These are phyloP conservation scores for Unio pictorum DNA, from an alignment of 2,888 invertebrate species.

Conservation along the genomic window DNA sequence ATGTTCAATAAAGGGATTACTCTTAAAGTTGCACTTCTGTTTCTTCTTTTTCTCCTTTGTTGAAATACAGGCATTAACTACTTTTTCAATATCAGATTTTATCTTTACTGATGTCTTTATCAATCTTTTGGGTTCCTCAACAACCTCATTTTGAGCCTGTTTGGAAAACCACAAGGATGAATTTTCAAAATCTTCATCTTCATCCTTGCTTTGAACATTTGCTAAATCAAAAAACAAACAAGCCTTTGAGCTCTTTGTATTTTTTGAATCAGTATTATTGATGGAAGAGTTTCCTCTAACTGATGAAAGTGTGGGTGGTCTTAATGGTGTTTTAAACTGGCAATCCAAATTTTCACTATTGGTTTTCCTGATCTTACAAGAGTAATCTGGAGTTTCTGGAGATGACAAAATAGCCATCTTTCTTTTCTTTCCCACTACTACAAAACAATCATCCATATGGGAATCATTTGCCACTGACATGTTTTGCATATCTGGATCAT, in stretches of 20 bases:
- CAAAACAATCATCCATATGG: slow-evolving; percentile 44
- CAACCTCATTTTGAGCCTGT: slow-evolving; percentile 19
- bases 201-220: slow-evolving; percentile 14
- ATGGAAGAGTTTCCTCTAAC: not conserved
- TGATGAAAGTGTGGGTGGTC: slow-evolving; percentile 1
- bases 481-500: not conserved
- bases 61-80: not conserved
- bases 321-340: slow-evolving; percentile 11
- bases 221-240: slow-evolving; percentile 10
- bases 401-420: slow-evolving; percentile 25
- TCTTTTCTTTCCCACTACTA: slow-evolving; percentile 43
- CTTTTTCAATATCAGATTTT: not conserved
- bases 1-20: slow-evolving; percentile 77
- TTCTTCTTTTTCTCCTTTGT: slow-evolving; percentile 1
- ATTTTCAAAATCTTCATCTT: slow-evolving; percentile 43
- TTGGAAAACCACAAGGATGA: slow-evolving; percentile 5
- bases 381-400: slow-evolving; percentile 15
- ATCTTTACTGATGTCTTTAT: not conserved
- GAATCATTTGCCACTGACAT: slow-evolving; percentile 1
- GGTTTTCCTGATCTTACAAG: too few species aligned
- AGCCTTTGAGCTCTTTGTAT: not conserved
- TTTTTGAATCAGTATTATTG: not conserved
- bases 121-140: slow-evolving; percentile 14
- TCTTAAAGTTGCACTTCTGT: slow-evolving; percentile 6
- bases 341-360: not conserved